phyloP scores from a whole-genome alignment of 2,113 vertebrate genomes.

The Regulus satrapa region DNA sequence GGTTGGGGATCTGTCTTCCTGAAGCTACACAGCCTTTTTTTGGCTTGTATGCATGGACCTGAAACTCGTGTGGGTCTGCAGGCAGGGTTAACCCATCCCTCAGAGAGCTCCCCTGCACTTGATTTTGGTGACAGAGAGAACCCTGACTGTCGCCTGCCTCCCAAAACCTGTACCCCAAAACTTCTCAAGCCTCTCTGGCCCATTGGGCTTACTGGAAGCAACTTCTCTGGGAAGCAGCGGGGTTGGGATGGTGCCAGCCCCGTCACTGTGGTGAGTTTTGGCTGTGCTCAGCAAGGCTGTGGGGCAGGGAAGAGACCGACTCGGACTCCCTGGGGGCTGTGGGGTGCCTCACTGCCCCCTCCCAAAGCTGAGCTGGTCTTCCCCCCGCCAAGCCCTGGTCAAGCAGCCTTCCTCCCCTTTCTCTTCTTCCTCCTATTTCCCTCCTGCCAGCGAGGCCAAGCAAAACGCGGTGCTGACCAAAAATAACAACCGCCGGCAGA shows the following conservation, averaged over 20 bases:
- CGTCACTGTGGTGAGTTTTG: neutral
- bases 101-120: neutral
- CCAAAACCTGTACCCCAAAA: neutral
- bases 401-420: neutral
- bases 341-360: neutral
- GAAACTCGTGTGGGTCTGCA: accelerated
- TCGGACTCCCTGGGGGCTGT: accelerated
- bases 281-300: neutral
- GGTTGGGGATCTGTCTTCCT: neutral
- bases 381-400: accelerated
- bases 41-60: neutral
- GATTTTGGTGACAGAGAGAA: neutral
- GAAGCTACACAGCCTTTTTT: neutral
- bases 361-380: neutral
- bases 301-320: neutral
- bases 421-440: slow-evolving; percentile 23
- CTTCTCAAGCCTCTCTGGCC: neutral
- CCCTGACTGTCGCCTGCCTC: neutral
- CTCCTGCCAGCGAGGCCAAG: neutral
- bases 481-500: slow-evolving; percentile 36
- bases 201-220: neutral
- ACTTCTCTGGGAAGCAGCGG: neutral
- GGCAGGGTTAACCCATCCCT: neutral
- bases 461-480: neutral
- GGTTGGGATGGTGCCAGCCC: neutral